phyloP scores from a whole-genome alignment of 2,113 vertebrate genomes.

The Datnioides undecimradiatus region DNA sequence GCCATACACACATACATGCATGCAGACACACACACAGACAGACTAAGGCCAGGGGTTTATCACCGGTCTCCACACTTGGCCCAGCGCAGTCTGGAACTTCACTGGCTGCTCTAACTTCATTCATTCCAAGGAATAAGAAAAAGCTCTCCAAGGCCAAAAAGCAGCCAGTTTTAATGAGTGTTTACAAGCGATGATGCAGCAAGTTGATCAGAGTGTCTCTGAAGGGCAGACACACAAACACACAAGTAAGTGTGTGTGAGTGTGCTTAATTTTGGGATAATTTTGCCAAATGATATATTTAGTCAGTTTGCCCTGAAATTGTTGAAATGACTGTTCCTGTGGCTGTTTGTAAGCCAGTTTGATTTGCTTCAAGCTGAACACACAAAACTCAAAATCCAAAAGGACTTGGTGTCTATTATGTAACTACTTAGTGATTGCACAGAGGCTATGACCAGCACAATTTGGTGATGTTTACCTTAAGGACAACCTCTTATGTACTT shows the following conservation, averaged over 20 bases:
- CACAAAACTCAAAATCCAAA: not conserved
- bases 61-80: constrained; percentile 63
- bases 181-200: constrained; percentile 74
- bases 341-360: not conserved
- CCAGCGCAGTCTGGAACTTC: constrained; percentile 38
- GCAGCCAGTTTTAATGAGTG: constrained; percentile 58
- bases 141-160: constrained; percentile 32
- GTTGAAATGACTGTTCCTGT: no score
- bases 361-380: not conserved
- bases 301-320: constrained; percentile 9
- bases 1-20: constrained; percentile 22
- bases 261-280: not conserved
- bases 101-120: constrained; percentile 34
- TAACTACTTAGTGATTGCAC: not conserved
- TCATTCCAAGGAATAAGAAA: constrained; percentile 47
- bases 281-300: constrained; percentile 21
- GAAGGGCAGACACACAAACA: constrained; percentile 31
- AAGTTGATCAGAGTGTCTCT: constrained; percentile 51
- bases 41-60: constrained; percentile 64
- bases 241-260: not conserved
- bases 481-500: no score
- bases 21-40: constrained; percentile 5
- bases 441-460: not conserved
- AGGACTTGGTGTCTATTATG: no score
- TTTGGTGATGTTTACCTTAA: no score